phyloP scores from a whole-genome alignment of 2,797 vertebrate species.

The Artibeus lituratus region DNA sequence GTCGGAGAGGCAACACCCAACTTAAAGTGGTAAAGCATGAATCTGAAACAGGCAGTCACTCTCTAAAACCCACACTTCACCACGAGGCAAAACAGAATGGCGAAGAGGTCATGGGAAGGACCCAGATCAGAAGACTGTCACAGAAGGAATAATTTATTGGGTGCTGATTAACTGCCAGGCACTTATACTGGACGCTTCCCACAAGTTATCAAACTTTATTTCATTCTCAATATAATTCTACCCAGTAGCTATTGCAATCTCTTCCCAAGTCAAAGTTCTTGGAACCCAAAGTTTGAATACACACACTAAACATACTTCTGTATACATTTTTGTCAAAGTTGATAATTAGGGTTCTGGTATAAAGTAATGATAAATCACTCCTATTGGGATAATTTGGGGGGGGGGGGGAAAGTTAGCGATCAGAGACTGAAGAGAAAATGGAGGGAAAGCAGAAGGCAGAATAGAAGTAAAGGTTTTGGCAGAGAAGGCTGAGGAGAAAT shows the following conservation, averaged over 20 bases:
- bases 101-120: neutral
- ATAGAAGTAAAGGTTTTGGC: neutral
- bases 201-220: slow-evolving; percentile 21
- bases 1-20: neutral
- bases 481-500: neutral
- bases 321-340: neutral
- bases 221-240: neutral
- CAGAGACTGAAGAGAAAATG: neutral
- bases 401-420: neutral
- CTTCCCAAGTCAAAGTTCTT: slow-evolving; percentile 25
- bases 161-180: neutral
- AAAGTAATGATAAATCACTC: neutral
- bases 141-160: neutral
- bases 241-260: neutral
- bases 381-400: neutral
- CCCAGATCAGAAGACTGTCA: neutral
- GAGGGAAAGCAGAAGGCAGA: neutral
- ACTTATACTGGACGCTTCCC: neutral
- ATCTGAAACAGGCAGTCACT: neutral
- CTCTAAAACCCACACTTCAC: neutral
- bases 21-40: neutral
- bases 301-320: neutral
- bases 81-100: neutral
- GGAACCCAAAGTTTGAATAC: neutral
- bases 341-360: neutral